These are phyloP conservation scores for Lordiphosa fenestrarum DNA, from an alignment of 2,888 invertebrate species.

Conservation along the genomic window DNA sequence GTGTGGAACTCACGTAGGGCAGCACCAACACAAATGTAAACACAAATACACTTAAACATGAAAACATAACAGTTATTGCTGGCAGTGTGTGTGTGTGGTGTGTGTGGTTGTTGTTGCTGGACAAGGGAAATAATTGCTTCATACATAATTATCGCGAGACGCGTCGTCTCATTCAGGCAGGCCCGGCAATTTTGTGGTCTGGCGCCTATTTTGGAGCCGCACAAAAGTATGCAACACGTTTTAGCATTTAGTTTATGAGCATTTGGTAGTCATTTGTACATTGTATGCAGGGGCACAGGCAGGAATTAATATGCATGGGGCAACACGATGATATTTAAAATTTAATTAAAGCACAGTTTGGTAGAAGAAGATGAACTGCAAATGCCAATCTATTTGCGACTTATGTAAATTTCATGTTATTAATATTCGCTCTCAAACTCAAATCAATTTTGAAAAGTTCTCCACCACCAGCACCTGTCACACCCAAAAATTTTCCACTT, in stretches of 20 bases:
- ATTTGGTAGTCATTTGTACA: too few relatives aligned
- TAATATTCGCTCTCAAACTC: too few relatives aligned
- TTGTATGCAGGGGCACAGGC: too few relatives aligned
- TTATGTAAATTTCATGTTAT: too few relatives aligned
- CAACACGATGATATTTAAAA: constrained; percentile 25
- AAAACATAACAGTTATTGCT: constrained; percentile 43
- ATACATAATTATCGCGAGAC: constrained; percentile 66
- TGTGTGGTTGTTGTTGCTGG: constrained; percentile 45
- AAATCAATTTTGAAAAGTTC: too few relatives aligned
- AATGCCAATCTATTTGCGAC: too few relatives aligned
- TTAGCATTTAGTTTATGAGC: constrained; percentile 26
- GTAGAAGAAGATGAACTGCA: too few relatives aligned
- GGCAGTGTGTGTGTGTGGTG: constrained; percentile 20
- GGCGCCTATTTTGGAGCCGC: constrained; percentile 41
- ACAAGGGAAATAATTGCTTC: constrained; percentile 71
- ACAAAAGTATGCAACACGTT: constrained; percentile 37
- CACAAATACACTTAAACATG: constrained; percentile 40
- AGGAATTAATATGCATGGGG: constrained; percentile 33
- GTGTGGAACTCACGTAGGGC: constrained; percentile 56
- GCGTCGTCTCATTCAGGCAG: constrained; percentile 13
- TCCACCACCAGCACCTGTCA: too few relatives aligned
- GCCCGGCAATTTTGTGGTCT: constrained; percentile 49
- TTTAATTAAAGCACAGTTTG: too few relatives aligned
- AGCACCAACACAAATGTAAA: constrained; percentile 19
- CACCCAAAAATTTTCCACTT: too few relatives aligned